These are phyloP conservation scores for Heliconius sara DNA, from an alignment of 2,888 invertebrate genomes.

Conservation along the genomic window DNA sequence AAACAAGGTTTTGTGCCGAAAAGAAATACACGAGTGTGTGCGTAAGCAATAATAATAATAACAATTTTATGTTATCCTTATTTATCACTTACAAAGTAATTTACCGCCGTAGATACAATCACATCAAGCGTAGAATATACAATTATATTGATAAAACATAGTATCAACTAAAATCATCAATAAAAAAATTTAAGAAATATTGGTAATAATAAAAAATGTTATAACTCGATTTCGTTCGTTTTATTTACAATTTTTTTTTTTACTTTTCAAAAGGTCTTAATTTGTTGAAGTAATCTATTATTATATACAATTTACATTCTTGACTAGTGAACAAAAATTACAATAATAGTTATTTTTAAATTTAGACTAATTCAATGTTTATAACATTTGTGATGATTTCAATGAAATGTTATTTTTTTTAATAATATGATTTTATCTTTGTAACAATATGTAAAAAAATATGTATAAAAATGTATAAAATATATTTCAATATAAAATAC, in stretches of 20 bases:
- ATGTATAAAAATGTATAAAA: conserved; percentile 3
- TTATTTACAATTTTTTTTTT: conserved; percentile 1
- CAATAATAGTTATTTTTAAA: conserved; percentile 1
- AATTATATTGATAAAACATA: conserved; percentile 7
- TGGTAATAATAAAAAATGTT: neutral
- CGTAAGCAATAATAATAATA: conserved; percentile 42
- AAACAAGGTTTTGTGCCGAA: conserved; percentile 20
- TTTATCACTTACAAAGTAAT: conserved; percentile 41
- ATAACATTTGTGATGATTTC: neutral
- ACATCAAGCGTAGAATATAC: neutral
- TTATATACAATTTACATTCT: conserved; percentile 42
- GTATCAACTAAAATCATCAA: neutral
- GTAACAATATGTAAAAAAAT: conserved; percentile 3
- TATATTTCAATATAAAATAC: conserved; percentile 11
- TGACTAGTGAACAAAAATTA: conserved; percentile 60
- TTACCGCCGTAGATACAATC: conserved; percentile 18
- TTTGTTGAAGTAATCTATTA: neutral
- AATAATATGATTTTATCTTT: neutral
- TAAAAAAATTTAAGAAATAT: neutral
- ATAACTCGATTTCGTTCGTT: neutral
- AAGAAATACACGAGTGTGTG: conserved; percentile 38
- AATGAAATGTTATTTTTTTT: neutral
- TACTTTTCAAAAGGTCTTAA: neutral
- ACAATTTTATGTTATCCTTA: conserved; percentile 32
- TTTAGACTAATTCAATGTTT: conserved; percentile 17